Evolutionary conservation across 2,113 vertebrate genomes (phyloP).

Genomic region (Nibea albiflora): DNA sequence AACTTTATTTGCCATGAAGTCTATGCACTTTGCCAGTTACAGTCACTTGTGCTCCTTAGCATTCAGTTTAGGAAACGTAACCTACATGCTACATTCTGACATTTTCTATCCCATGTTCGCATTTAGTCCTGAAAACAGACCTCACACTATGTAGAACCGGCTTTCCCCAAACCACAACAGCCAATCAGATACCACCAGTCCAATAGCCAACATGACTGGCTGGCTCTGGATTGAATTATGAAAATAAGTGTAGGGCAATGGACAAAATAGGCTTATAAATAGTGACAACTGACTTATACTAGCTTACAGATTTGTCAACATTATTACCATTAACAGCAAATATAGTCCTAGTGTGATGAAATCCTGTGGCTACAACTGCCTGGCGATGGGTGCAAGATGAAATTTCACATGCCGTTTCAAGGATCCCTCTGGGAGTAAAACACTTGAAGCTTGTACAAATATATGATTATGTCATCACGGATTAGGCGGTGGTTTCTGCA

Average conservation of each 20-base stretch:
- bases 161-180: background rate
- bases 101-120: background rate
- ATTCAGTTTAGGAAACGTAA: background rate
- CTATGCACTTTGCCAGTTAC: background rate
- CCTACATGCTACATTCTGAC: background rate
- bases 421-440: slow-evolving; percentile 42
- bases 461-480: slow-evolving; percentile 70
- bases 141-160: background rate
- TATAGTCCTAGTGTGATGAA: slow-evolving; percentile 20
- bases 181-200: background rate
- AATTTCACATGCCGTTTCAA: slow-evolving; percentile 59
- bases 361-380: slow-evolving; percentile 40
- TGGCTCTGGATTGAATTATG: background rate
- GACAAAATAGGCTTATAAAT: background rate
- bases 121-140: background rate
- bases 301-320: slow-evolving; percentile 45
- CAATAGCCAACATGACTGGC: background rate
- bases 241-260: background rate
- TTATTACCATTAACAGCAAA: slow-evolving; percentile 27
- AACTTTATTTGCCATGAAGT: background rate
- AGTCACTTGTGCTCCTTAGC: background rate
- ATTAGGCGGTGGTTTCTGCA: slow-evolving; percentile 56
- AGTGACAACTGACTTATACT: slow-evolving; percentile 21
- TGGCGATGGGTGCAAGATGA: slow-evolving; percentile 26
- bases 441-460: slow-evolving; percentile 57